Conservation (phyloP, 2,797 vertebrate species). For the Cheracebus regulus region DNA sequence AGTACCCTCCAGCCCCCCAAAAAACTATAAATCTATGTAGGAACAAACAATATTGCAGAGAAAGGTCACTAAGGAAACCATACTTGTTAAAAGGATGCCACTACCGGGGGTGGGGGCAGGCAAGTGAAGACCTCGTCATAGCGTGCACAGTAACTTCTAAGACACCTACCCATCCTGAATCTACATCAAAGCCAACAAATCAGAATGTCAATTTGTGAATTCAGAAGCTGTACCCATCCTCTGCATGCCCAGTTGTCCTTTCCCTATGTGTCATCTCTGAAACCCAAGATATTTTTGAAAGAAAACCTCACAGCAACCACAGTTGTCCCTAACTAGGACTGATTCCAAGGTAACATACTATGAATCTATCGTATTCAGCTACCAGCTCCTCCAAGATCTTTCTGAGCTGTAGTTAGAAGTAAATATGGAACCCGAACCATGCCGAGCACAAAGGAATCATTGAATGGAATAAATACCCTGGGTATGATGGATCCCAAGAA, state of each 20-base stretch:
- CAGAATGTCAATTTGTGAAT: background rate
- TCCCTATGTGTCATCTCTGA: background rate
- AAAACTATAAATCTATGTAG: background rate
- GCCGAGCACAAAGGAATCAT: background rate
- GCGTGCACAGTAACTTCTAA: background rate
- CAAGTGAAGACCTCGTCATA: background rate
- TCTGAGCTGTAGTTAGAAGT: background rate
- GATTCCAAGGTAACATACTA: background rate
- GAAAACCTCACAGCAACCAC: background rate
- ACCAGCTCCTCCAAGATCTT: background rate
- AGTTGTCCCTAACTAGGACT: background rate
- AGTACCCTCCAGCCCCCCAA: background rate
- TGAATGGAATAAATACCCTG: background rate
- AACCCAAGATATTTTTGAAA: background rate
- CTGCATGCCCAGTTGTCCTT: background rate
- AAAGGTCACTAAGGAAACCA: background rate
- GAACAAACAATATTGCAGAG: background rate
- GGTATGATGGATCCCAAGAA: background rate
- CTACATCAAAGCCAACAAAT: background rate
- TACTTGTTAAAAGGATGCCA: background rate
- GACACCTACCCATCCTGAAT: background rate
- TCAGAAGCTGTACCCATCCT: background rate
- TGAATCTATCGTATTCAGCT: background rate
- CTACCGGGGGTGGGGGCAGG: fast-evolving
- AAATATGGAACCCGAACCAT: background rate